Base-by-base conservation (phyloP, 2,888 invertebrate genomes). In the Cosmia pyralina region DNA sequence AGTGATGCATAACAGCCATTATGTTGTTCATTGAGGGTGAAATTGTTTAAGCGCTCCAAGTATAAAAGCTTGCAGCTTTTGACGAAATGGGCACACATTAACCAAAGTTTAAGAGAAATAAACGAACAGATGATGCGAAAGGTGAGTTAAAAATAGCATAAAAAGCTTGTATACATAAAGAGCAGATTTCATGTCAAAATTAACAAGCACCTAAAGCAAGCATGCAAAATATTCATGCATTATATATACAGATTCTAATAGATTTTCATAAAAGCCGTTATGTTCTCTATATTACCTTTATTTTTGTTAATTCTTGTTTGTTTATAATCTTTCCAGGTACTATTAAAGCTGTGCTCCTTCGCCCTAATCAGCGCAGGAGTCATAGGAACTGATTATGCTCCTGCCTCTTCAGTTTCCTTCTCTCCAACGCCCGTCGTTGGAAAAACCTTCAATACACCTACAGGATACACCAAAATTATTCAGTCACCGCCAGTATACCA, bases 41-140 rank as follows among this genome's bases (percentile, higher is more conserved):
- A 88, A 85, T 84, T 72, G 77, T 84, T 84, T 87, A 88, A 86
- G 81, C 84, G 83, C 86, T 83, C 81, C 76, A 69, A 78, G 85
- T 93, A 93, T 93, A 93, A 91, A 93, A 90, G 86, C 85, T 74
- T 78, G 79, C 58, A 78, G 71, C 68, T 76, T 83, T 80, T 75
- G 81, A 82, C 77, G 66, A 84, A 85, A 87, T 87, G 87, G 84
- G 86, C 93, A 93, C 87, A 92, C 84, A 81, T 81, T 85, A 65
- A 71, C 67, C 81, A 79, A 81, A 83, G 63, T 82, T 84, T 78
- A 82, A 62, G 52, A 76, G 67, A 82, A 85, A 85, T 74, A 75
- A 73, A 75, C 72, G 80, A 55, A 79, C 77, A 88, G 81, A 93
- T 92, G 91, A 73, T 83, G 48, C 82, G 73, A 59, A 88, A 90